These are phyloP conservation scores for Conus betulinus DNA, from an alignment of 1,140 invertebrate genomes.

Conservation along the genomic window DNA sequence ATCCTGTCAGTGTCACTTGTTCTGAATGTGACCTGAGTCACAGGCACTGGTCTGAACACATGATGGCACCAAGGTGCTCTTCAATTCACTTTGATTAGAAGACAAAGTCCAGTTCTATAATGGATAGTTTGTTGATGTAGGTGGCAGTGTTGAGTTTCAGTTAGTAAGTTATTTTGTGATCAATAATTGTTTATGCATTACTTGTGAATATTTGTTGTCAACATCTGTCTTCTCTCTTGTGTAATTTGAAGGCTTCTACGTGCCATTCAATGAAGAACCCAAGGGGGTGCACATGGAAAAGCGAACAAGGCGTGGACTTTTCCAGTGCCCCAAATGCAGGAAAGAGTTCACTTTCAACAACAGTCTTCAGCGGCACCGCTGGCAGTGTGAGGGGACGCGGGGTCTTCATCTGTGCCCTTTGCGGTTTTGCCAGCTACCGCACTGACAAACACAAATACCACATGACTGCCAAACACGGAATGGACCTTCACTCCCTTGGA, in stretches of 20 bases:
- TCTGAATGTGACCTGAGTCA: too few species aligned
- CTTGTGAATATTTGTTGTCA: neutral
- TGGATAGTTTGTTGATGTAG: too few species aligned
- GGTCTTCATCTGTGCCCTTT: slow-evolving; percentile 29
- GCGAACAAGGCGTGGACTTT: neutral
- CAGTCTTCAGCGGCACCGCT: slow-evolving; percentile 39
- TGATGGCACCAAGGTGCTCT: too few species aligned
- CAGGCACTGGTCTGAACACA: too few species aligned
- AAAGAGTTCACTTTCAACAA: slow-evolving; percentile 32
- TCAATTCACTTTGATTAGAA: too few species aligned
- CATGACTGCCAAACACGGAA: slow-evolving; percentile 13
- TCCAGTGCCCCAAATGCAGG: slow-evolving; percentile 31
- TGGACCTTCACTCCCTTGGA: neutral
- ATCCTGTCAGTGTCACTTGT: too few species aligned
- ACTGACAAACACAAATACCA: slow-evolving; percentile 39
- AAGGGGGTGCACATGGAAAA: neutral
- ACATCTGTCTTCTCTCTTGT: neutral
- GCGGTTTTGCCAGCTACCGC: slow-evolving; percentile 37
- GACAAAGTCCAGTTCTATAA: too few species aligned
- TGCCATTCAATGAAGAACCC: neutral
- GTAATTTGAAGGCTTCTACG: neutral
- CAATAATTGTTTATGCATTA: neutral
- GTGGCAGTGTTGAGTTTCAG: too few species aligned
- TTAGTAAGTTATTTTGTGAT: neutral
- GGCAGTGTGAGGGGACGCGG: slow-evolving; percentile 39